These are phyloP conservation scores for Cranoglanis bouderius DNA, from an alignment of 2,113 vertebrate species.

Conservation along the genomic window DNA sequence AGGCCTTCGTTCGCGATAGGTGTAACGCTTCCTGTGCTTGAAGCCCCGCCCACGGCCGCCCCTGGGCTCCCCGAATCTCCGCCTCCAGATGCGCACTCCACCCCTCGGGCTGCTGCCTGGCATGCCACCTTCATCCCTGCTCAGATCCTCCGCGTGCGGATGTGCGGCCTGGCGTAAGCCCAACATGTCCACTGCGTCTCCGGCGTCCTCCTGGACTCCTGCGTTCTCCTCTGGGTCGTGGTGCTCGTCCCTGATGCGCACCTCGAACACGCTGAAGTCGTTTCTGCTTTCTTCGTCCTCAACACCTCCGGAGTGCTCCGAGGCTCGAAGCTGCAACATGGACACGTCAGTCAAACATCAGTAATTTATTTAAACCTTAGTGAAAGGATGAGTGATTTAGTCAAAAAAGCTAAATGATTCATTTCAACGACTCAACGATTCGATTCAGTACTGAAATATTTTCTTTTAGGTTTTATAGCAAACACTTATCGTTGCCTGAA, in stretches of 20 bases:
- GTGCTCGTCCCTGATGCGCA: constrained; percentile 76
- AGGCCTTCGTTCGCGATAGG: constrained; percentile 65
- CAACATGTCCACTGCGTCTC: constrained; percentile 48
- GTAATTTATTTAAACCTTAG: background rate
- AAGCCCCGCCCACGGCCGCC: constrained; percentile 69
- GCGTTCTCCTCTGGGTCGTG: constrained; percentile 56
- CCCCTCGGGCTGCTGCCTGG: constrained; percentile 48
- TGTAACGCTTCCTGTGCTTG: constrained; percentile 65
- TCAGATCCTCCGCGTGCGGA: constrained; percentile 43
- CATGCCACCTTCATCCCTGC: constrained; percentile 47
- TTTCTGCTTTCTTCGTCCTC: constrained; percentile 71
- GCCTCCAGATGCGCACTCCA: constrained; percentile 54
- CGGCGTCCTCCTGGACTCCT: constrained; percentile 51
- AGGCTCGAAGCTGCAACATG: constrained; percentile 62
- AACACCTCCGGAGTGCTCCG: constrained; percentile 50
- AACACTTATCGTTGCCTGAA: background rate
- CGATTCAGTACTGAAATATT: background rate
- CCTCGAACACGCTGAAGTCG: constrained; percentile 72
- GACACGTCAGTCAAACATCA: background rate
- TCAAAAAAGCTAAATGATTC: background rate
- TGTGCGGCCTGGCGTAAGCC: constrained; percentile 28
- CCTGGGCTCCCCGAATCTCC: constrained; percentile 59
- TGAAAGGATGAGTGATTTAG: background rate
- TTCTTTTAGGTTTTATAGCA: background rate
- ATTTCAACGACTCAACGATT: background rate